A percentile compares a stretch with the other conserved stretches of the same genome.
These are phyloP conservation scores for Marmota monax DNA, from an alignment of 2,113 vertebrate species.

Conservation along the genomic window DNA sequence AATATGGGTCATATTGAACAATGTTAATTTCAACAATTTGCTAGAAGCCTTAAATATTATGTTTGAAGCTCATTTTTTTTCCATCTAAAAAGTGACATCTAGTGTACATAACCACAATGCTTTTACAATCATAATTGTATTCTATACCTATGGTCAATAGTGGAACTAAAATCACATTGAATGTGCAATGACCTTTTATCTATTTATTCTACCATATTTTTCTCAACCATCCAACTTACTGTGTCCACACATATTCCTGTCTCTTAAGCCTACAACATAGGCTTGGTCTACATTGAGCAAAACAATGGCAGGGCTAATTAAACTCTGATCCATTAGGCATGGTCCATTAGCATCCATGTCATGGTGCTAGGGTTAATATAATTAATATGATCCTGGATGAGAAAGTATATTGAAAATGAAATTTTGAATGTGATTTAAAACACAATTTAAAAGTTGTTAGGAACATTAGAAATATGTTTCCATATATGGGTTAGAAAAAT, in stretches of 20 bases:
- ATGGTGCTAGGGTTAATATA: not conserved
- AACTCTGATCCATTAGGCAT: slow-evolving; percentile 26
- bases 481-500: slow-evolving; percentile 29
- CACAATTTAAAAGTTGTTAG: slow-evolving; percentile 35
- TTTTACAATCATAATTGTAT: not conserved
- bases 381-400: slow-evolving; percentile 19
- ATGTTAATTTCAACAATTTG: not conserved
- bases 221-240: not conserved
- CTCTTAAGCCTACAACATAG: not conserved
- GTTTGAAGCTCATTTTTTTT: not conserved
- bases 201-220: not conserved
- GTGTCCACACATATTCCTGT: not conserved
- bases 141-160: not conserved
- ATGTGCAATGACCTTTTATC: not conserved
- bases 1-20: not conserved
- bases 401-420: slow-evolving; percentile 55
- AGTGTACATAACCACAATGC: not conserved
- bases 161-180: not conserved
- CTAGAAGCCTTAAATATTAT: not conserved
- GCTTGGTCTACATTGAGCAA: not conserved
- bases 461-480: not conserved
- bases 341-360: not conserved
- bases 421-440: slow-evolving; percentile 42
- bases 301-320: slow-evolving; percentile 34
- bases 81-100: not conserved